These are phyloP conservation scores for Myotis daubentonii DNA, from an alignment of 2,797 vertebrate genomes.

Conservation along the genomic window DNA sequence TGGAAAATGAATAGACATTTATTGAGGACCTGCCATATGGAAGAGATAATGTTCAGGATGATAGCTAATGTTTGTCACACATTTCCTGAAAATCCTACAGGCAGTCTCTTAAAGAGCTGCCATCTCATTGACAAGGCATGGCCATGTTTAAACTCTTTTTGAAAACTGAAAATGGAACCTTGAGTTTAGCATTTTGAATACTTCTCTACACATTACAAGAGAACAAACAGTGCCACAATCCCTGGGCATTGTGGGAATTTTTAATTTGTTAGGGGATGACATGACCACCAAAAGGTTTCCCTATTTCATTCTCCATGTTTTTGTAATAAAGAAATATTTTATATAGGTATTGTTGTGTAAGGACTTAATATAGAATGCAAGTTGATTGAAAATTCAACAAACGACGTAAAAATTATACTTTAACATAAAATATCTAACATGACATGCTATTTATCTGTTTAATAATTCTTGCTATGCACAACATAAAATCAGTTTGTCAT, in stretches of 20 bases:
- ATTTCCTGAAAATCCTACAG: conserved; percentile 15
- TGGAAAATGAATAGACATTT: neutral
- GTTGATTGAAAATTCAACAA: conserved; percentile 59
- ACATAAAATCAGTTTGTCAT: conserved; percentile 74
- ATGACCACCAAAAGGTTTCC: neutral
- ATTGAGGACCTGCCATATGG: neutral
- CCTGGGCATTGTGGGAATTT: neutral
- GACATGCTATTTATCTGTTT: conserved; percentile 69
- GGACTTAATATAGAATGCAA: conserved; percentile 46
- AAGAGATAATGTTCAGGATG: neutral
- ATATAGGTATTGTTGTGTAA: conserved; percentile 29
- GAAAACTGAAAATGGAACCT: conserved; percentile 34
- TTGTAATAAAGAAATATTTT: conserved; percentile 39
- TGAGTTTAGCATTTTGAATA: neutral
- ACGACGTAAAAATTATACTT: conserved; percentile 37
- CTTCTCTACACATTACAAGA: conserved; percentile 19
- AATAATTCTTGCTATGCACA: conserved; percentile 64
- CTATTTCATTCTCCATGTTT: conserved; percentile 26
- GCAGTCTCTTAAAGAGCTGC: neutral
- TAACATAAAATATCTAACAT: conserved; percentile 61
- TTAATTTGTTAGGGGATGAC: conserved; percentile 13
- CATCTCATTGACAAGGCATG: neutral
- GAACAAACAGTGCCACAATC: neutral
- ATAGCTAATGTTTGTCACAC: neutral
- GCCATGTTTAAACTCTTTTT: neutral